phyloP scores from a whole-genome alignment of 2,888 invertebrate species.

The Chrysomela aeneicollis region DNA sequence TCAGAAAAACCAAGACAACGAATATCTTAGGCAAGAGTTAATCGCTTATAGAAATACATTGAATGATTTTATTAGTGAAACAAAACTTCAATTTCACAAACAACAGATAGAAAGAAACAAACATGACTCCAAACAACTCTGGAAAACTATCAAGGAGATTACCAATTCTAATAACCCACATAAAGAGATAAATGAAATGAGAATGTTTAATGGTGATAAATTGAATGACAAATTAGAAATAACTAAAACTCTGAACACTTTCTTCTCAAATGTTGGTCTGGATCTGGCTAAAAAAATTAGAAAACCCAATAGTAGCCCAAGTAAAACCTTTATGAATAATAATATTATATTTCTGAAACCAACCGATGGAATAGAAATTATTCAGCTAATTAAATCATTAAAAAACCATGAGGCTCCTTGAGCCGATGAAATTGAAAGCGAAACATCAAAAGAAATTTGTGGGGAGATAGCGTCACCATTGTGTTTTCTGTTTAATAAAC shows the following conservation, averaged over 20 bases:
- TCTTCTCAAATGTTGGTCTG: background rate
- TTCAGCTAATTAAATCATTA: background rate
- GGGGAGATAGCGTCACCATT: background rate
- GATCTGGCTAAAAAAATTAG: background rate
- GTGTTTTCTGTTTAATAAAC: background rate
- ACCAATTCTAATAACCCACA: background rate
- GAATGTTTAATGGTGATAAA: background rate
- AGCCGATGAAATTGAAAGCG: background rate
- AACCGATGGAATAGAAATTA: background rate
- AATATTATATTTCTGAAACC: background rate
- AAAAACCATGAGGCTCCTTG: background rate
- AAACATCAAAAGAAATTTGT: background rate
- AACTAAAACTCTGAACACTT: background rate
- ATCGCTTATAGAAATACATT: background rate
- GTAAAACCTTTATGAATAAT: background rate
- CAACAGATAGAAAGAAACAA: constrained; percentile 1
- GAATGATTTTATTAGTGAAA: background rate
- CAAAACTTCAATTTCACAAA: background rate
- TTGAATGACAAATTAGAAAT: background rate
- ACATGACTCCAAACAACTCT: constrained; percentile 13
- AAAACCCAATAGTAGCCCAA: background rate
- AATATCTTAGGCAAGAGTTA: background rate
- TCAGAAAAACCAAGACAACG: background rate
- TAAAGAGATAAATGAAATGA: background rate
- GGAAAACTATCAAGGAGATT: constrained; percentile 22